Base-by-base conservation (phyloP, 2,797 vertebrate genomes). In the Sebastes vulpes region DNA sequence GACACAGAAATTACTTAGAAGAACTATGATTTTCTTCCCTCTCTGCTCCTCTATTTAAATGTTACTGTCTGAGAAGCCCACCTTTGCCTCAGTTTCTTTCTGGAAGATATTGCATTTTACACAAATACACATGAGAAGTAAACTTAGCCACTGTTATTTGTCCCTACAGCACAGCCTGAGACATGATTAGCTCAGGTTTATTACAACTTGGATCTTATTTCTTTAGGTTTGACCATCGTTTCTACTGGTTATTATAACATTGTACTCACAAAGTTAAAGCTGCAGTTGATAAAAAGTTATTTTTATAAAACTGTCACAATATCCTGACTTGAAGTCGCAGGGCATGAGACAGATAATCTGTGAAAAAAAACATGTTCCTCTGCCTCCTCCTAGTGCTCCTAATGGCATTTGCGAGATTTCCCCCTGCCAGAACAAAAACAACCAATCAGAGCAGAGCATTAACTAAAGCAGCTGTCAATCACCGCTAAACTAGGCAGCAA, bases 151-250 rank as follows among this genome's bases (percentile, higher is more conserved):
- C 46, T 31, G 29, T 52, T 65, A 28, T 64, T 50, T 58, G 48
- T 58, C 72, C 75, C 75, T 78, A 9, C 70, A 66, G 80, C 59
- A 56, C 31, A n/a, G 73, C 73, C 63, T 20, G 53, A 54, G 74
- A 70, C 57, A 23, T 25, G n/a, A 57, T 57, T 57, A 69, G 53
- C 32, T 75, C 32, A 28, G 35, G 28, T 73, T 79, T 32, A 72
- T 65, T 46, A 69, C 53, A 59, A 64, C 9, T 9, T 58, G 4
- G 4, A 12, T 38, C 52, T 16, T 10, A 20, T 74, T 75, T 75
- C 48, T 23, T 35, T 3, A 48, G 5, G 0, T 66, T 4, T 38
- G 38, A 0, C 38, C 38, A 42, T 42, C 6, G 14, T 42, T 42
- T 38, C 38, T 6, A 42, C 38, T 64, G 32, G 9, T 18, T 53